Percentiles rank a stretch among this genome's conserved stretches.
Conservation (phyloP, 1,140 invertebrate genomes). For the Melanaphis sacchari region DNA sequence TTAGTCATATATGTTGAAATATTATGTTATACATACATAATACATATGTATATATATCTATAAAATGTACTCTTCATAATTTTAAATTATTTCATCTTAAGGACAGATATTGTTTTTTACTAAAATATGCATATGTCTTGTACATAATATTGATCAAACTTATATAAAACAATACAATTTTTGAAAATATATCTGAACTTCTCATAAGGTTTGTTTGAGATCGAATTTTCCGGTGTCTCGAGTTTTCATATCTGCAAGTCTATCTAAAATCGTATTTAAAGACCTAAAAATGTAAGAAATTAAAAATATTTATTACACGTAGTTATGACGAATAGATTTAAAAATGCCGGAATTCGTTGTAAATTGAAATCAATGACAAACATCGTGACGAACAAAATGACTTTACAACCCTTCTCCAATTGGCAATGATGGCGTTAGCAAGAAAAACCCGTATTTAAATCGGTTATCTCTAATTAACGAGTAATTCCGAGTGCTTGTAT, state of each 20-base stretch:
- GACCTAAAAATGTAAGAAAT: neutral
- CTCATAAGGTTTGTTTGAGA: no score
- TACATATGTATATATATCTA: neutral
- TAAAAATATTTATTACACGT: no score
- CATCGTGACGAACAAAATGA: neutral
- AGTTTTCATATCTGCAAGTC: neutral
- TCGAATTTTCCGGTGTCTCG: neutral
- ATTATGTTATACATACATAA: neutral
- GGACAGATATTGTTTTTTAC: neutral
- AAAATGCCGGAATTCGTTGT: neutral
- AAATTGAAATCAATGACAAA: neutral
- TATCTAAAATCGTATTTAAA: neutral
- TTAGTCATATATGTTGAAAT: no score
- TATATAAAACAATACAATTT: neutral
- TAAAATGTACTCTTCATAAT: neutral
- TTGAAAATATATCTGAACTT: neutral
- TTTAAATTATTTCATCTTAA: neutral
- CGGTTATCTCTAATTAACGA: conserved; percentile 25
- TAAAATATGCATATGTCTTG: neutral
- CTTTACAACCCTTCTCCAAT: neutral
- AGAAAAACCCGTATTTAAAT: neutral
- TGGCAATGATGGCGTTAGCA: neutral
- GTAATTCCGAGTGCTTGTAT: conserved; percentile 9
- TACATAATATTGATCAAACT: neutral
- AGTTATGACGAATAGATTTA: no score